Percentiles rank a stretch among this genome's conserved stretches.
phyloP scores from a whole-genome alignment of 2,113 vertebrate genomes.

The Vulpes vulpes region DNA sequence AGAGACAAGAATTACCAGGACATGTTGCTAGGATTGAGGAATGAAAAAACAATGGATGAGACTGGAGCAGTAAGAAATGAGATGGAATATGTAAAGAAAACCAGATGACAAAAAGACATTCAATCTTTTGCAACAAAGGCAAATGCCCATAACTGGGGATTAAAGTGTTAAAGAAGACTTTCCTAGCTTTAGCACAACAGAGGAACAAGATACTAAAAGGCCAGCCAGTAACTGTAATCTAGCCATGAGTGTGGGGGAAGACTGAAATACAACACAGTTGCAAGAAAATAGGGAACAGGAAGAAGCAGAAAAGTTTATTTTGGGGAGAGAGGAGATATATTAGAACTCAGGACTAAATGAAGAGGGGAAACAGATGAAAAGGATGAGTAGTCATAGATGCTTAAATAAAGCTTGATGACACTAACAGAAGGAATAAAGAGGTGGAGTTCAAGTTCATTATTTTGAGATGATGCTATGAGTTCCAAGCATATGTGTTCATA shows the following conservation, averaged over 20 bases:
- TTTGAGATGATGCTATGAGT: not conserved
- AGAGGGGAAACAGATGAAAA: not conserved
- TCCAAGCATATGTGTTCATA: not conserved
- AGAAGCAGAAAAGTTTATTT: not conserved
- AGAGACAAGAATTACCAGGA: not conserved
- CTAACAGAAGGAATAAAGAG: not conserved
- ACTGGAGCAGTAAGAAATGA: not conserved
- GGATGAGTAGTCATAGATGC: not conserved
- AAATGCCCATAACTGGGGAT: not conserved
- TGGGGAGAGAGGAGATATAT: not conserved
- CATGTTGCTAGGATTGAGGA: not conserved
- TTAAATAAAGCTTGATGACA: not conserved
- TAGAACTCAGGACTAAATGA: not conserved
- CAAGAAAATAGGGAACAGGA: not conserved
- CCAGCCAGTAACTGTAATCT: not conserved
- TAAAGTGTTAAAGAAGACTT: not conserved
- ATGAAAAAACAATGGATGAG: not conserved
- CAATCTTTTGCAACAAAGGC: conserved; percentile 9
- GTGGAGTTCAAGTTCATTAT: not conserved
- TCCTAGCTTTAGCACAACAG: not conserved
- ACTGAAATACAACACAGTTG: not conserved
- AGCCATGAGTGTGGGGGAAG: not conserved
- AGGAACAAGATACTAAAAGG: not conserved
- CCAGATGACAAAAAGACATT: not conserved
- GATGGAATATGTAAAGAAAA: not conserved